Conservation (phyloP, 1,140 invertebrate species). For the Aphelenchoides avenae region DNA sequence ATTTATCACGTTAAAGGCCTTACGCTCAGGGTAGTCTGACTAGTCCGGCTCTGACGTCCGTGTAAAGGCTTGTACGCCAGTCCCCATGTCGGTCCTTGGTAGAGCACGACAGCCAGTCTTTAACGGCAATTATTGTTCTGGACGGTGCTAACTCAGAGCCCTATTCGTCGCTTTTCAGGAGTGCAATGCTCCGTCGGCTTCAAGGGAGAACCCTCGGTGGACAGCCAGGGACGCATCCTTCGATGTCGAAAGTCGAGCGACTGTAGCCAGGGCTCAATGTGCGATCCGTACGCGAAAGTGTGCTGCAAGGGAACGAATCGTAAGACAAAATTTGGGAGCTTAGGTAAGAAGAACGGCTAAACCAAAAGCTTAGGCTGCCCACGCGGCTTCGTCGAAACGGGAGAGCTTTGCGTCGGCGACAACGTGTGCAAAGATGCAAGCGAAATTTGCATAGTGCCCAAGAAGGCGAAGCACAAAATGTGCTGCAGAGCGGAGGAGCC, state of each 20-base stretch:
- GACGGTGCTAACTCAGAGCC: background rate
- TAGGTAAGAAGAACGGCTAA: slow-evolving; percentile 5
- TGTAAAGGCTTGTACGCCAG: no score
- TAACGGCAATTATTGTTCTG: background rate
- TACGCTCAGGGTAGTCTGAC: no score
- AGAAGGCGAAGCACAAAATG: slow-evolving; percentile 36
- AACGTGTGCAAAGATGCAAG: slow-evolving; percentile 16
- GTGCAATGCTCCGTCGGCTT: slow-evolving; percentile 43
- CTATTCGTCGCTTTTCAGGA: slow-evolving; percentile 32
- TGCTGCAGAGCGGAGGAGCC: slow-evolving; percentile 25
- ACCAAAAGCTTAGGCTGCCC: slow-evolving; percentile 48
- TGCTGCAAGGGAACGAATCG: slow-evolving; percentile 51
- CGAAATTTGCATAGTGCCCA: slow-evolving; percentile 39
- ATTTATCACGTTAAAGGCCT: no score
- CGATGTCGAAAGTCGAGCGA: slow-evolving; percentile 34
- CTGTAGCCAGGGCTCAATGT: slow-evolving; percentile 46
- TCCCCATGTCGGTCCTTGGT: no score
- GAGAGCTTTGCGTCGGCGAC: slow-evolving; percentile 32
- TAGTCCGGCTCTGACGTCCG: no score
- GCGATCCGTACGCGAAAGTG: slow-evolving; percentile 42
- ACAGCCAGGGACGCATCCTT: slow-evolving; percentile 33
- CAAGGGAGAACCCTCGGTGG: slow-evolving; percentile 44
- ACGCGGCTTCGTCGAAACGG: slow-evolving; percentile 46
- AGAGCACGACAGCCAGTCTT: background rate
- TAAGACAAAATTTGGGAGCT: slow-evolving; percentile 25